Conservation (phyloP, 2,113 vertebrate genomes). For the Ardeotis arabs region DNA sequence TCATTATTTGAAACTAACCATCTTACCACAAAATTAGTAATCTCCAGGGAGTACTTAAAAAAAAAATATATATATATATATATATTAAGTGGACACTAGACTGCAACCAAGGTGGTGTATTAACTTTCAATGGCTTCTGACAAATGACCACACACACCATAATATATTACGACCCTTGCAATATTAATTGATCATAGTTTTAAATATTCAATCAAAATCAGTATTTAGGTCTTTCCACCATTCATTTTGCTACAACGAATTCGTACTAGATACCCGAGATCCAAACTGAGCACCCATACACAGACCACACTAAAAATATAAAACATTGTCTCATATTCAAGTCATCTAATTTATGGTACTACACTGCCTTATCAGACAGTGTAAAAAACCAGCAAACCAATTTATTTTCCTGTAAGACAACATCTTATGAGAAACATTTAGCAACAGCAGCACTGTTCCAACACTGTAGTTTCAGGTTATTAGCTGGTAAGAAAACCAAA, state of each 20-base stretch:
- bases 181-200: background rate
- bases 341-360: slow-evolving; percentile 20
- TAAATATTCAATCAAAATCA: background rate
- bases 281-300: background rate
- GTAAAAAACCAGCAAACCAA: background rate
- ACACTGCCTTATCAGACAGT: background rate
- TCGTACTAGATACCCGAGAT: background rate
- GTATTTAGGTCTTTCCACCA: background rate
- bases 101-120: background rate
- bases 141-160: background rate
- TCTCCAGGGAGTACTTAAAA: background rate
- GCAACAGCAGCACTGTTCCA: background rate
- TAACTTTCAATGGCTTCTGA: background rate
- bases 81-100: background rate
- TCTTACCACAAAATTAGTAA: background rate
- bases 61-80: background rate
- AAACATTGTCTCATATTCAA: slow-evolving; percentile 7
- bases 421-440: background rate
- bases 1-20: background rate
- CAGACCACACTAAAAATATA: background rate
- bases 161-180: background rate
- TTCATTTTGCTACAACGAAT: background rate
- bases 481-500: background rate
- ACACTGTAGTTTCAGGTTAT: background rate
- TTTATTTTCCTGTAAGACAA: background rate